Evolutionary conservation across 2,888 invertebrate species (phyloP), one percentile per base, ranked within the genome.

Genomic region (Malacosoma neustria): DNA sequence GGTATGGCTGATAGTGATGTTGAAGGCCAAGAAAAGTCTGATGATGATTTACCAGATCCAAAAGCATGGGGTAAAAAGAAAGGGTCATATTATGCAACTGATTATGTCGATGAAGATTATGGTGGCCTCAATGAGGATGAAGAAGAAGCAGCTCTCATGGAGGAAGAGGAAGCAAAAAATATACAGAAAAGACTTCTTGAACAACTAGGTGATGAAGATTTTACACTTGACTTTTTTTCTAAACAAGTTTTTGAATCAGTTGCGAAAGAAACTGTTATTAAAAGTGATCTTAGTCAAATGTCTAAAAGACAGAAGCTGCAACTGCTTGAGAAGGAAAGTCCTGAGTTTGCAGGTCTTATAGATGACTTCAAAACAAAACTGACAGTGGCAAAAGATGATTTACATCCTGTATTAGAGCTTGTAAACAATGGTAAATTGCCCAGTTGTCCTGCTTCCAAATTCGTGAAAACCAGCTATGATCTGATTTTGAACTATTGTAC

Each of bases 41-140:
- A 91, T 55, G 90, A 90, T 64, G 89, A 91, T 57, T 77, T 95
- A 45, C 95, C 95, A 0, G 90, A 95, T 69, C 87, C 90, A 2
- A 92, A 92, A 73, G 95, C 96, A 12, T 97, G 97, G 97, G 97
- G 97, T 33, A 92, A 90, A 60, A 92, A 91, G 49, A 93, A 92
- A 54, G 88, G 85, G 40, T 87, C 89, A 29, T 98, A 90, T 68
- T 97, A 96, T 75, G 90, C 93, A 35, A 94, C 96, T 0, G 96
- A 97, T 80, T 96, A 93, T 73, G 91, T 95, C 11, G 97, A 97
- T 82, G 90, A 92, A 55, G 96, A 96, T 73, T 95, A 93, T 82
- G 89, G 92, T 33, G 91, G 92, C 49, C 86, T 81, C 60, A 91
- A 89, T 30, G 22, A 22, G 22, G 64, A 76, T 58, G 91, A 92